A percentile compares a stretch with the other conserved stretches of the same genome.
Evolutionary conservation across 2,113 vertebrate genomes (phyloP).

Genomic region (Scolopax mira): DNA sequence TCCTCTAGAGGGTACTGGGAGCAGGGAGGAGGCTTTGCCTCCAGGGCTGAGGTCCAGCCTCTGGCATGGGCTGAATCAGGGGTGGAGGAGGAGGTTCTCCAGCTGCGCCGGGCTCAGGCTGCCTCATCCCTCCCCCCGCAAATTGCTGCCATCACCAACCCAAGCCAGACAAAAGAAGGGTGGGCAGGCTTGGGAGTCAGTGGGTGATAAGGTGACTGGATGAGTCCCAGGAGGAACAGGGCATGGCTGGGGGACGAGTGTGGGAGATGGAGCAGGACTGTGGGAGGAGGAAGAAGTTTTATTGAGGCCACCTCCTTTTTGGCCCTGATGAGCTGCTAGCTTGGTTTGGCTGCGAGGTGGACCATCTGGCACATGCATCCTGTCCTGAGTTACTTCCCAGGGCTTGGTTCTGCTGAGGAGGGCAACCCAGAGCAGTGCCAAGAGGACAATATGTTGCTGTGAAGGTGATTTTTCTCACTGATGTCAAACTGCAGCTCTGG

Average conservation of each 20-base stretch:
- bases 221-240: not conserved
- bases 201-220: rapidly evolving
- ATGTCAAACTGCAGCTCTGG: not conserved
- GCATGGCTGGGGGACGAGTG: rapidly evolving
- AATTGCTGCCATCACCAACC: rapidly evolving
- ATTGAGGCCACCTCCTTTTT: not conserved
- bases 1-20: not conserved
- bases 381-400: not conserved
- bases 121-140: not conserved
- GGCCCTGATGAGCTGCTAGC: not conserved
- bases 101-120: not conserved
- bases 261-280: rapidly evolving
- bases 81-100: rapidly evolving
- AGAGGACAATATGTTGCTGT: not conserved
- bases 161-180: not conserved
- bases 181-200: not conserved
- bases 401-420: not conserved
- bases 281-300: not conserved
- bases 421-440: not conserved
- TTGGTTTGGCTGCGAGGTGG: not conserved
- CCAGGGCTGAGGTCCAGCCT: rapidly evolving
- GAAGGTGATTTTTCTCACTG: not conserved
- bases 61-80: not conserved
- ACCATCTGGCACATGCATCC: not conserved
- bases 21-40: not conserved